Evolutionary conservation across 2,888 invertebrate genomes (phyloP), one percentile per base, ranked within the genome.

Genomic region (Cyaniris semiargus): DNA sequence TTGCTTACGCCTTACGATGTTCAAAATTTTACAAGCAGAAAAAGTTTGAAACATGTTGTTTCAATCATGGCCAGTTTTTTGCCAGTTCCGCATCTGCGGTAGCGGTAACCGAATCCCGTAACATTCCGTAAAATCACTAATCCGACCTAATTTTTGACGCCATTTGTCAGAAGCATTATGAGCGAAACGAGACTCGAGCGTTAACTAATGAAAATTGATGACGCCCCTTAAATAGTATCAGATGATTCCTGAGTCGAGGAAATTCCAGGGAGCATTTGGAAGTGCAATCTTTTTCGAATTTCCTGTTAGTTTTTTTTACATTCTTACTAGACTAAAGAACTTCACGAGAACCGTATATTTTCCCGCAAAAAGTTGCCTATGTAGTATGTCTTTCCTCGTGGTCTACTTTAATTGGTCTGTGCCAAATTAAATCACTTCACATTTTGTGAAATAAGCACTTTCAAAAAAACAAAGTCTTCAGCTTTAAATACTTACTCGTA

Each of bases 111-210:
- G 78, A 85, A 88, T 76, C 77, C 80, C 81, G 82, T 85, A 86
- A 86, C 86, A 86, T 83, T 78, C 86, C 87, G 83, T 87, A 87
- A 88, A 89, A 90, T 90, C 89, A 89, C 88, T 89, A 89, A 90
- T 90, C 89, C 89, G 85, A 86, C 86, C 89, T 89, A 90, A 90
- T 90, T 89, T 86, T 86, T 85, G 87, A 88, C 87, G 86, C 85
- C 85, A 87, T 89, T 86, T 84, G 84, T 89, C 89, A 88, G 87
- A 82, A 82, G 87, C 88, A 88, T 89, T 31, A 31, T 66, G 27
- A 66, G 66, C 66, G 66, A 66, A 66, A 66, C 66, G 66, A 87
- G 86, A 87, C 85, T 81, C 81, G 78, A 81, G 84, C 82, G 84
- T 83, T 84, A 85, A 85, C 85, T 84, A 81, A 83, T 83, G 85